phyloP scores from a whole-genome alignment of 2,888 invertebrate genomes.

The Melangyna quadrimaculata region DNA sequence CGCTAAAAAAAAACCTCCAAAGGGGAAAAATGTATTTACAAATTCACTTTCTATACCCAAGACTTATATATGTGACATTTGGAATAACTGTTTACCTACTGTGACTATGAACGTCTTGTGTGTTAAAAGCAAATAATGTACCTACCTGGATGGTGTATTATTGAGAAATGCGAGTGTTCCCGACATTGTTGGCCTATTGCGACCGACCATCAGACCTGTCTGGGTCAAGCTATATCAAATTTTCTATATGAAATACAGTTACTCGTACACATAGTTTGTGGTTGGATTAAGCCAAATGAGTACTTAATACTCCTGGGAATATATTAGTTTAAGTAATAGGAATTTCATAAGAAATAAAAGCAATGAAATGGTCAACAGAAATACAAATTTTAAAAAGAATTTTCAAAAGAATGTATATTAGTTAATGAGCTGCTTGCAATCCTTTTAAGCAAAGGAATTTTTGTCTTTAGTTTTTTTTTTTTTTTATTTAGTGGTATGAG shows the following conservation, averaged over 20 bases:
- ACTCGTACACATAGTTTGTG: too few species aligned
- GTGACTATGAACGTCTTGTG: background rate
- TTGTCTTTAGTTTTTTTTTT: too few species aligned
- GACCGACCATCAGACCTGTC: conserved; percentile 19
- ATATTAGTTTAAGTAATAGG: background rate
- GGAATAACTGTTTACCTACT: too few species aligned
- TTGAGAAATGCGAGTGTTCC: conserved; percentile 2
- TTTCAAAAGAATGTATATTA: too few species aligned
- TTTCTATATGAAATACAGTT: background rate
- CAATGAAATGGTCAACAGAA: too few species aligned
- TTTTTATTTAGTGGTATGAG: too few species aligned
- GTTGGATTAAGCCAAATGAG: background rate
- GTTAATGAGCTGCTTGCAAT: too few species aligned
- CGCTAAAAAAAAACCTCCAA: background rate
- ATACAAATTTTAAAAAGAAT: too few species aligned
- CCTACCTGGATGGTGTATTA: background rate
- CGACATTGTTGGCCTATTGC: conserved; percentile 39
- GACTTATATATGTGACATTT: background rate
- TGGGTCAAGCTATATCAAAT: conserved; percentile 55
- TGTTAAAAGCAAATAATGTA: background rate
- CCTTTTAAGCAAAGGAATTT: too few species aligned
- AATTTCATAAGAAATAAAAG: too few species aligned
- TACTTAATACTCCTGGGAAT: conserved; percentile 51
- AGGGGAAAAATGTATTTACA: background rate
- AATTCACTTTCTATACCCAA: conserved; percentile 56